Evolutionary conservation across 2,888 invertebrate species (phyloP), one percentile per base, ranked within the genome.

Genomic region (Caenorhabditis macrosperma): DNA sequence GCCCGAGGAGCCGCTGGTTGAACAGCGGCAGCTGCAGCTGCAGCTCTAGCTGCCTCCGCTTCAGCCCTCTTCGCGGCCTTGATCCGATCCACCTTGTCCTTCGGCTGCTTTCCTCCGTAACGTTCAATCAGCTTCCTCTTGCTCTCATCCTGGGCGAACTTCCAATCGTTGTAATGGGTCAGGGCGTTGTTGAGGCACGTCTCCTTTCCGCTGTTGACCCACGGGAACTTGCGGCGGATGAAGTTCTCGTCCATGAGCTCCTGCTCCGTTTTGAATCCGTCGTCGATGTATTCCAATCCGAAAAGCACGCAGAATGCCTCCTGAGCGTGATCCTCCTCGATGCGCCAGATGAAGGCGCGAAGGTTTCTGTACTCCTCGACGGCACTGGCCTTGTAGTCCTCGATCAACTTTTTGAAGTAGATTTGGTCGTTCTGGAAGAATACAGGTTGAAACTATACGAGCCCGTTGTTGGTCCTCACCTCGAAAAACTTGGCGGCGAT

Each of bases 381-480:
- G 5, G 46, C 48, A 35, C 48, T 57, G 6, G 24, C 33, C 9
- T 35, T 26, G 3, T 17, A 60, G 20, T 60, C 69, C 6, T 54
- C 22, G 9, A 69, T 41, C 15, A 69, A 0, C 1, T 41, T 4
- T 6, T 6, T 33, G 44, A 60, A 41, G 15, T 28, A 12, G 1
- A 20, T 41, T 41, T 69, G 69, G 20, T 69, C 69, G 17, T 52
- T 60, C 69, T 69, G 44, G 15, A 59, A 68, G n/a, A 17, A 9
- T 7, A n/a, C 15, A 28, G 2, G 3, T 2, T 35, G 22, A 38
- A 38, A 38, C 15, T 38, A 12, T n/a, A n/a, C n/a, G n/a, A n/a
- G n/a, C n/a, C n/a, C n/a, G n/a, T n/a, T n/a, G 24, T 15, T 44
- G 30, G 10, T 22, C 5, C 3, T 38, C 15, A 61, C 60, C 20